A percentile compares a stretch with the other conserved stretches of the same genome.
Evolutionary conservation across 2,888 invertebrate genomes (phyloP).

Genomic region (Melitaea athalia): DNA sequence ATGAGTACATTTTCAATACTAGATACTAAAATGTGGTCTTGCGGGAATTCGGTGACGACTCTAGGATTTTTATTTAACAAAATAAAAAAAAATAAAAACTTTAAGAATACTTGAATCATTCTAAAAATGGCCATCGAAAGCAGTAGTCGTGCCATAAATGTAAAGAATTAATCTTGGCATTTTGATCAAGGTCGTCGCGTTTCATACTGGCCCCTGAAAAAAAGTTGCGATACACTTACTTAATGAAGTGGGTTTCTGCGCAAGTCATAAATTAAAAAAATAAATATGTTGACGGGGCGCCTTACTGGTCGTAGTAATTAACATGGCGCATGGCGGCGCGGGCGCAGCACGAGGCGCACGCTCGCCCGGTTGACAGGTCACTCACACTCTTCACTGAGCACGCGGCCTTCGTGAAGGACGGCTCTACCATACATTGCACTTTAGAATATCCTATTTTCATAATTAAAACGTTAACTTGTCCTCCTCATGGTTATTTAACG

Average conservation of each 20-base stretch:
- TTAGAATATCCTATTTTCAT: slow-evolving; percentile 33
- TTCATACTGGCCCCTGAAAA: slow-evolving; percentile 51
- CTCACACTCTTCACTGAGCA: slow-evolving; percentile 59
- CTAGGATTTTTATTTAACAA: slow-evolving; percentile 69
- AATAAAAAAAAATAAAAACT: slow-evolving; percentile 50
- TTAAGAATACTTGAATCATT: slow-evolving; percentile 62
- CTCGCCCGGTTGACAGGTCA: slow-evolving; percentile 61
- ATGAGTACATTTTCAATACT: slow-evolving; percentile 61
- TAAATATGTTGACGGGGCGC: slow-evolving; percentile 70
- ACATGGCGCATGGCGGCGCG: slow-evolving; percentile 63
- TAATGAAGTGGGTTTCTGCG: slow-evolving; percentile 64
- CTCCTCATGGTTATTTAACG: slow-evolving; percentile 12
- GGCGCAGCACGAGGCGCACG: slow-evolving; percentile 53
- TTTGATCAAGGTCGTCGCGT: slow-evolving; percentile 62
- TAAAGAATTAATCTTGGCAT: slow-evolving; percentile 70
- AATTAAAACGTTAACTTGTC: slow-evolving; percentile 31
- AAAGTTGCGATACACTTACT: slow-evolving; percentile 57
- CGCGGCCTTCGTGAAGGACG: slow-evolving; percentile 74
- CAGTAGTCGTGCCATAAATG: slow-evolving; percentile 64
- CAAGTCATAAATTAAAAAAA: slow-evolving; percentile 67
- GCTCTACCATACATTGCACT: slow-evolving; percentile 49
- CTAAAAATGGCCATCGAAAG: slow-evolving; percentile 70
- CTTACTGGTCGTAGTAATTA: slow-evolving; percentile 79
- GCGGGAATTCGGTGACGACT: slow-evolving; percentile 69
- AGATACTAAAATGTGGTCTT: slow-evolving; percentile 66